These are phyloP conservation scores for Tinea pellionella DNA, from an alignment of 2,888 invertebrate genomes.

Conservation along the genomic window DNA sequence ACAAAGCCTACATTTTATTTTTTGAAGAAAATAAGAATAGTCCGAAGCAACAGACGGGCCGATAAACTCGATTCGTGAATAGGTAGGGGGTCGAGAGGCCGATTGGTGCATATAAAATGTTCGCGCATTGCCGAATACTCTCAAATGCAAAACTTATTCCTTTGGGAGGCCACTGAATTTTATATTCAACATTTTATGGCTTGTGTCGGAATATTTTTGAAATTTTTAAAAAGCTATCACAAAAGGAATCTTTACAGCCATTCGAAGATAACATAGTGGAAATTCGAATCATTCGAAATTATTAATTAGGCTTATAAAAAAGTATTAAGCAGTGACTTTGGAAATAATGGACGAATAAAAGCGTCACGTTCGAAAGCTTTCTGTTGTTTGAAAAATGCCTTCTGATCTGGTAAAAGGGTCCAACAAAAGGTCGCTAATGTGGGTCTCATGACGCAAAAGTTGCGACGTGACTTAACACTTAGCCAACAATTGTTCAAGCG, in stretches of 20 bases:
- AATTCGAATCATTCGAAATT: not conserved
- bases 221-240: not conserved
- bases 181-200: constrained; percentile 11
- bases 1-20: constrained; percentile 17
- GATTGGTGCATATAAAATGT: constrained; percentile 13
- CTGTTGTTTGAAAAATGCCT: constrained; percentile 14
- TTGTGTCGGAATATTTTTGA: constrained; percentile 11
- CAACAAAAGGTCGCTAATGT: constrained; percentile 13
- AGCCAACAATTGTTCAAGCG: constrained; percentile 14
- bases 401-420: constrained; percentile 13
- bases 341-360: constrained; percentile 8
- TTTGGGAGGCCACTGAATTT: constrained; percentile 9
- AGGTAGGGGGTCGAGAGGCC: constrained; percentile 9
- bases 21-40: not conserved
- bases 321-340: constrained; percentile 6
- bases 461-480: constrained; percentile 12
- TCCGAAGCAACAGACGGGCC: constrained; percentile 7
- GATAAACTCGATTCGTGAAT: constrained; percentile 13
- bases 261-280: not conserved
- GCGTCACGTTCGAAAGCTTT: constrained; percentile 14
- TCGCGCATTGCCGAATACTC: constrained; percentile 13
- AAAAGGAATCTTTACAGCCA: not conserved
- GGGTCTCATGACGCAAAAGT: constrained; percentile 13
- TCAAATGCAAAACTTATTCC: constrained; percentile 13
- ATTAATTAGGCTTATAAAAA: not conserved